Percentiles rank a stretch among this genome's conserved stretches.
Evolutionary conservation across 2,113 vertebrate species (phyloP).

Genomic region (Corythornis vintsioides): DNA sequence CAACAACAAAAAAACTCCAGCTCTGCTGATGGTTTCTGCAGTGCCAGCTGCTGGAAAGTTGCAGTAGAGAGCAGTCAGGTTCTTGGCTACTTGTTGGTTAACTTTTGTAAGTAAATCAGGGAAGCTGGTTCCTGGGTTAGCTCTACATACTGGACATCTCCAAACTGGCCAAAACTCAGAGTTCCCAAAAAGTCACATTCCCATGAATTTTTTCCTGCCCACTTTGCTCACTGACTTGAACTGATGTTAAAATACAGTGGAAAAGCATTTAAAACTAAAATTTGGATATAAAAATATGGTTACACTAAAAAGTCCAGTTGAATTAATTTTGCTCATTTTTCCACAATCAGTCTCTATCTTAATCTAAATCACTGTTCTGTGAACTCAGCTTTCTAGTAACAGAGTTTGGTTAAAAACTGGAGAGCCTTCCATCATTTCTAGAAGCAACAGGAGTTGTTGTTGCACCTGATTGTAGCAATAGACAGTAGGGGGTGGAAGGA

Average conservation of each 20-base stretch:
- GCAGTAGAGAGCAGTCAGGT: not conserved
- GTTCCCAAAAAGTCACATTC: not conserved
- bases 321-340: not conserved
- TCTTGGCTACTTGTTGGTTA: not conserved
- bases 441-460: not conserved
- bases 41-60: not conserved
- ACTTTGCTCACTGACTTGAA: not conserved
- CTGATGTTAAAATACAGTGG: not conserved
- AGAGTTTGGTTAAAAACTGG: not conserved
- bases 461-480: not conserved
- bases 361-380: not conserved
- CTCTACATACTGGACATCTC: not conserved
- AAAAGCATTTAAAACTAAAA: not conserved
- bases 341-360: not conserved
- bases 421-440: not conserved
- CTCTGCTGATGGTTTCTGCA: not conserved
- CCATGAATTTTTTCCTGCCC: not conserved
- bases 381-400: not conserved
- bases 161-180: not conserved
- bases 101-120: not conserved
- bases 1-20: not conserved
- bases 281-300: not conserved
- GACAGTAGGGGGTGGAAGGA: fast-evolving
- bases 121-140: not conserved
- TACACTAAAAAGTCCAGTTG: not conserved